phyloP scores from a whole-genome alignment of 2,113 vertebrate genomes.

The Sylvilagus bachmani region DNA sequence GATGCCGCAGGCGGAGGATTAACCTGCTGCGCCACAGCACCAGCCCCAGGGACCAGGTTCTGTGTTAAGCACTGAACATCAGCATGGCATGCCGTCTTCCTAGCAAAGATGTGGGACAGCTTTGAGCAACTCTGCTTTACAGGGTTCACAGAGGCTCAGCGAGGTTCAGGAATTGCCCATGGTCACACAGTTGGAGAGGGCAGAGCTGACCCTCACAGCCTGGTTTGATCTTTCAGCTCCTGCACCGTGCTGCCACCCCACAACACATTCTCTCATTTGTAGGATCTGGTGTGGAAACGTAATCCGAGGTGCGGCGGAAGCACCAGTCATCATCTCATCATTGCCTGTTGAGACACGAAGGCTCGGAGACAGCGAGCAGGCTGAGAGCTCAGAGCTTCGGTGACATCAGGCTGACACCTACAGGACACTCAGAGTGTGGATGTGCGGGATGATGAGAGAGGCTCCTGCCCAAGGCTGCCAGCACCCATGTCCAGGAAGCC shows the following conservation, averaged over 20 bases:
- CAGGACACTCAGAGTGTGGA: not conserved
- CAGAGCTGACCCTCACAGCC: not conserved
- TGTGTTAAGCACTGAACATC: not conserved
- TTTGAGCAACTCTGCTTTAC: not conserved
- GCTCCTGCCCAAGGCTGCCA: not conserved
- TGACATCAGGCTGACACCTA: not conserved
- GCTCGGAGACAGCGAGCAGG: not conserved
- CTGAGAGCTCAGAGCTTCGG: not conserved
- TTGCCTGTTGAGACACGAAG: not conserved
- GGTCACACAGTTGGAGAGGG: slow-evolving; percentile 48
- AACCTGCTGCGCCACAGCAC: too few relatives aligned
- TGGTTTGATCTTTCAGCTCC: not conserved
- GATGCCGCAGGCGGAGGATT: too few relatives aligned
- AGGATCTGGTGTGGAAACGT: slow-evolving; percentile 22
- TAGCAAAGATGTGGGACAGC: not conserved
- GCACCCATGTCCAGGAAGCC: not conserved
- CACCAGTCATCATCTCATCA: not conserved
- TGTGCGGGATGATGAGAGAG: not conserved
- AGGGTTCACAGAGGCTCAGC: not conserved
- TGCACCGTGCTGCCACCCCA: not conserved
- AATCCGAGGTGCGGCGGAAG: not conserved
- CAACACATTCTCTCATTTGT: not conserved
- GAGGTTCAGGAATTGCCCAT: not conserved
- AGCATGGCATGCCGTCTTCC: not conserved
- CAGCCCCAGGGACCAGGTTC: not conserved